Base-by-base conservation (phyloP, 1,140 invertebrate species). In the Rhopalosiphum maidis region DNA sequence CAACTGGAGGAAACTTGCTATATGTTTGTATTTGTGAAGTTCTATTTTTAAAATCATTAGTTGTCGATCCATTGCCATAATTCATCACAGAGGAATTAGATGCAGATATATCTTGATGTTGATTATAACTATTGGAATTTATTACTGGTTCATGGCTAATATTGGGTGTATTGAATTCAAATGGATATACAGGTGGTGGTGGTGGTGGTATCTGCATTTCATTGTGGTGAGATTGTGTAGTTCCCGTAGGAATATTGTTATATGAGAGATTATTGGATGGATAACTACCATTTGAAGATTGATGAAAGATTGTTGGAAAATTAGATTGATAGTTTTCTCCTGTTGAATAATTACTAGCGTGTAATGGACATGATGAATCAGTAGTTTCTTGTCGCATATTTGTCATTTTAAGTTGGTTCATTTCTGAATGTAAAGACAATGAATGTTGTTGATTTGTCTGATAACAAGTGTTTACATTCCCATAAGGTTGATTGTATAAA, bases 391-490 rank as follows among this genome's bases (percentile, higher is more conserved):
- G 91, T 54, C 82, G 91, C 35, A 85, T 93, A 54, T 93, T 93
- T 41, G 91, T 85, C 91, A 93, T 93, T 86, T 93, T 93, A 51
- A 93, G 91, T 93, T 93, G 91, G 48, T 93, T 85, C 41, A 93
- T 37, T 93, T 93, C 91, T 86, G 91, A 93, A 85, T 93, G 91
- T 86, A 93, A 54, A 55, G 91, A 85, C 23, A 92, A 54, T 43
- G 91, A 22, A 86, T 93, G 46, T 30, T 93, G 46, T 30, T 93
- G 91, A 43, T 86, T 93, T 55, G 91, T 93, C 25, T 83, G 91
- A 85, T 93, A 93, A 93, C 91, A 93, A 30, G 91, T 30, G 43
- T 55, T 93, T 37, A 93, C 82, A 21, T 93, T 83, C 41, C 91
- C 91, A 85, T 93, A 93, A 30, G 91, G 85, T 43, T 93, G 91